These are phyloP conservation scores for Hydropsyche betteni DNA, from an alignment of 2,888 invertebrate genomes.

Conservation along the genomic window DNA sequence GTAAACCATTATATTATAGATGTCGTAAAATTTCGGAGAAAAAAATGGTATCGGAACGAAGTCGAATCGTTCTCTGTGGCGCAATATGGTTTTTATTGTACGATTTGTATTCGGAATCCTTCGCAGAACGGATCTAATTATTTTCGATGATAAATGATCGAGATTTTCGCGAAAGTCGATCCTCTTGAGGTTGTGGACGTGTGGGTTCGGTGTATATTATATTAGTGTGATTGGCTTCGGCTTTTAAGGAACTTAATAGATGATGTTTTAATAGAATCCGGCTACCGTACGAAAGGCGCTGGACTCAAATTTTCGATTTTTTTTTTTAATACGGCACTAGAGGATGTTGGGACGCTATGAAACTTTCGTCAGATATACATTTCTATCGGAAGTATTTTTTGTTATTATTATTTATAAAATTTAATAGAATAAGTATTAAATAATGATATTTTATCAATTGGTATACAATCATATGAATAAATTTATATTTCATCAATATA, in stretches of 20 bases:
- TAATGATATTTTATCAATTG: too few species aligned
- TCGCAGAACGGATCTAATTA: too few species aligned
- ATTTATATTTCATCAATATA: too few species aligned
- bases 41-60: background rate
- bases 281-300: conserved; percentile 38
- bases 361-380: background rate
- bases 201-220: background rate
- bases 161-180: too few species aligned
- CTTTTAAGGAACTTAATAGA: conserved; percentile 41
- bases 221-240: conserved; percentile 38
- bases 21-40: background rate
- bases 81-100: too few species aligned
- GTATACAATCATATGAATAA: too few species aligned
- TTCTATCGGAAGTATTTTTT: background rate
- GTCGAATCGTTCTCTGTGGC: too few species aligned
- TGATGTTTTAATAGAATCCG: conserved; percentile 42
- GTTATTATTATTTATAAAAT: too few species aligned
- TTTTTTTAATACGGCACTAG: conserved; percentile 26
- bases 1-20: background rate
- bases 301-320: conserved; percentile 35
- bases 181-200: too few species aligned
- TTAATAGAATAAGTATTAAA: too few species aligned
- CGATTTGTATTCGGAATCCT: too few species aligned
- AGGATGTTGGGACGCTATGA: background rate
- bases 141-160: too few species aligned